Evolutionary conservation across 2,797 vertebrate species (phyloP).

Genomic region (Cyprinodon diabolis): DNA sequence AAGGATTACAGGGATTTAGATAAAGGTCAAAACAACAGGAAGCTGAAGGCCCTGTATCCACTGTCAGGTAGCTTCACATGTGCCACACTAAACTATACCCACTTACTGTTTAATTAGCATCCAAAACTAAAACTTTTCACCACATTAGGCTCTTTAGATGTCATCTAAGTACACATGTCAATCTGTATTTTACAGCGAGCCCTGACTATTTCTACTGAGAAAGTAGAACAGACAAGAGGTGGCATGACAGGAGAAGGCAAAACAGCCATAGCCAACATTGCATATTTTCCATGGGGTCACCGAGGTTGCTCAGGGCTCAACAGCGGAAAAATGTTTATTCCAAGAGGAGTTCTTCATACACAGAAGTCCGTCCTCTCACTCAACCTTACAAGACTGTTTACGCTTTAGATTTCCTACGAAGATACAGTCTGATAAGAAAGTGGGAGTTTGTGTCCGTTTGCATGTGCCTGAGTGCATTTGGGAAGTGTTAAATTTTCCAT

Average conservation of each 20-base stretch:
- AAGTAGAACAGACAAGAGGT: neutral
- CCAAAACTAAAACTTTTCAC: neutral
- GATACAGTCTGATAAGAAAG: conserved; percentile 45
- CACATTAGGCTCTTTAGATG: neutral
- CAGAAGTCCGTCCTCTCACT: conserved; percentile 37
- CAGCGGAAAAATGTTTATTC: conserved; percentile 27
- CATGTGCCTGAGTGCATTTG: neutral
- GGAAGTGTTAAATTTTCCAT: conserved; percentile 16
- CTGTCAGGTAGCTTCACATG: conserved; percentile 8
- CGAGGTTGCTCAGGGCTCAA: conserved; percentile 11
- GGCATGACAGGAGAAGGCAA: neutral
- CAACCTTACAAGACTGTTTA: conserved; percentile 54
- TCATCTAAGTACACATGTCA: neutral
- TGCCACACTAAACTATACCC: neutral
- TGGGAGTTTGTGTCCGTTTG: neutral
- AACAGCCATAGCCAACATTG: neutral
- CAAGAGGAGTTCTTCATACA: conserved; percentile 9
- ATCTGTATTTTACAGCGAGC: neutral
- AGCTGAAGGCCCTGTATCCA: conserved; percentile 21
- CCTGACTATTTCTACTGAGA: neutral
- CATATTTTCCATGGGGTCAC: conserved; percentile 12
- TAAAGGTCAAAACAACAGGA: conserved; percentile 54
- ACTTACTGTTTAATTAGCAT: neutral
- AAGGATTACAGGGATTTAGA: conserved; percentile 59
- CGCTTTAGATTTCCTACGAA: conserved; percentile 41